These are phyloP conservation scores for Tachina lurida DNA, from an alignment of 2,888 invertebrate species.

Conservation along the genomic window DNA sequence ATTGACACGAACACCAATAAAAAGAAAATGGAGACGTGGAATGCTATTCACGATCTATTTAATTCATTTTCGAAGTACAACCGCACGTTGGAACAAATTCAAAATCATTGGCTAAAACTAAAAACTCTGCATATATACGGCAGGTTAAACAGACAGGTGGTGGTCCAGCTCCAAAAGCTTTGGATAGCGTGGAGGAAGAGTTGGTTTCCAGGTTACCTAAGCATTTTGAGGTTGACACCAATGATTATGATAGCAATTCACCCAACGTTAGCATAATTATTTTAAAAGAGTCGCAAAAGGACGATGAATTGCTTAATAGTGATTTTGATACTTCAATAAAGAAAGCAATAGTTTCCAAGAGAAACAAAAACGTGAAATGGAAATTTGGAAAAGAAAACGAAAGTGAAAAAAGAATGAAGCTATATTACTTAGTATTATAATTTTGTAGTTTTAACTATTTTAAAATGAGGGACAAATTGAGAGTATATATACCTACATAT, in stretches of 20 bases:
- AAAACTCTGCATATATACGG: conserved; percentile 8
- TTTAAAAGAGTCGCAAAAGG: neutral
- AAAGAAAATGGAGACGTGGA: conserved; percentile 15
- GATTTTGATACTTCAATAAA: conserved; percentile 1
- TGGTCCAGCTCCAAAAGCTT: no score
- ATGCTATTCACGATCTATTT: neutral
- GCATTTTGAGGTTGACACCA: no score
- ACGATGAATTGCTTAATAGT: neutral
- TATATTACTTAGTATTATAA: conserved; percentile 1
- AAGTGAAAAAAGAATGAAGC: conserved; percentile 24
- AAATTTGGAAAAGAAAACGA: neutral
- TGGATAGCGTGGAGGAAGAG: no score
- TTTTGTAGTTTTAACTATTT: no score
- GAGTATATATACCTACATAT: no score
- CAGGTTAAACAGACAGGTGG: neutral
- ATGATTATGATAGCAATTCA: no score
- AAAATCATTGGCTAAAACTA: conserved; percentile 21
- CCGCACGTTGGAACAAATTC: conserved; percentile 18
- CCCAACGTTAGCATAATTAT: no score
- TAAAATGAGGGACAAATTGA: no score
- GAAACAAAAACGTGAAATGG: neutral
- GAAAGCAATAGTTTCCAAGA: conserved; percentile 17
- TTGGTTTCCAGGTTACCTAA: no score
- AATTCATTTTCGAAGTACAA: conserved; percentile 5
- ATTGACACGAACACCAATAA: conserved; percentile 10